Percentiles rank a stretch among this genome's conserved stretches.
Conservation (phyloP, 2,888 invertebrate genomes). For the Watsonalla binaria region DNA sequence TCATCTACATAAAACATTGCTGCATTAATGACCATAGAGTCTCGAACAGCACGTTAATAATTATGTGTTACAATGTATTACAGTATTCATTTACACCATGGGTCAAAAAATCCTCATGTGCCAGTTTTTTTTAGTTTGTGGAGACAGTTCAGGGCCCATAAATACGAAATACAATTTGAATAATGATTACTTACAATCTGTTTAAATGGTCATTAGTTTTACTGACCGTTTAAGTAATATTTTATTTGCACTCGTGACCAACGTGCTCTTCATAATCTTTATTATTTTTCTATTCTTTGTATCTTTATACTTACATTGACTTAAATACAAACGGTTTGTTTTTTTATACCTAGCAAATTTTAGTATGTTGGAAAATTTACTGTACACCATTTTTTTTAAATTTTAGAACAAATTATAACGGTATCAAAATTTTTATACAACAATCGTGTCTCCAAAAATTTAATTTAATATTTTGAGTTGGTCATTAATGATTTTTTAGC, state of each 20-base stretch:
- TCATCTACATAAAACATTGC: slow-evolving; percentile 14
- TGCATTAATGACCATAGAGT: slow-evolving; percentile 19
- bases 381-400: too few species aligned
- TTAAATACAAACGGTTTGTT: background rate
- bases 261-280: slow-evolving; percentile 18
- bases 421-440: too few species aligned
- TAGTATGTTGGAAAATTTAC: too few species aligned
- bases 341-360: too few species aligned
- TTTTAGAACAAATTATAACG: too few species aligned
- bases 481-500: too few species aligned
- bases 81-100: background rate
- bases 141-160: too few species aligned
- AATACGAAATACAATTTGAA: background rate
- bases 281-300: slow-evolving; percentile 11
- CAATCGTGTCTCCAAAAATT: too few species aligned
- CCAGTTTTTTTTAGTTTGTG: too few species aligned
- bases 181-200: background rate
- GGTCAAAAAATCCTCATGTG: background rate
- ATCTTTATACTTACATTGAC: background rate
- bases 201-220: slow-evolving; percentile 19
- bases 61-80: background rate
- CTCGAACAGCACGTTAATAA: background rate
- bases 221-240: slow-evolving; percentile 27
- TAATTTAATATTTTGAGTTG: too few species aligned
- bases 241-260: slow-evolving; percentile 19